Evolutionary conservation across 2,888 invertebrate species (phyloP), one percentile per base, ranked within the genome.

Genomic region (Amiota mariae): DNA sequence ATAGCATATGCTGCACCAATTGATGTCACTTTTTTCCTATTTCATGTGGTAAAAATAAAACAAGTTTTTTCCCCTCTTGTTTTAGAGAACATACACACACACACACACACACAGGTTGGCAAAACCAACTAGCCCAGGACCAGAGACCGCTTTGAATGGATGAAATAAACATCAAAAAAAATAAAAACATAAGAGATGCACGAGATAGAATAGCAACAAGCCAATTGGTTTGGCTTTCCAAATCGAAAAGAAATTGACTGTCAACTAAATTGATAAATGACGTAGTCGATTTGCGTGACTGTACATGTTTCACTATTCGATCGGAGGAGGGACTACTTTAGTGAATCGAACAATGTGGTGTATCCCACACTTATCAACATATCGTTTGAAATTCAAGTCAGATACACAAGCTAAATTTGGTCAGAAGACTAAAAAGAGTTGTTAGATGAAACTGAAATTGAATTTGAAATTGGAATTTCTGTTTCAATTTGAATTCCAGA

Each of bases 191-290:
- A 54, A 54, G n/a, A 54, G 13, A 10, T n/a, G 54, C 12, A 54
- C 0, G 15, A 48, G 36, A 24, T 13, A 47, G 47, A 49, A 48
- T 49, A 63, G 70, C 74, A 76, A 79, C 84, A 80, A 78, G 76
- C 76, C 80, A 79, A 80, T 79, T 84, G 78, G 77, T 80, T 78
- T 81, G 77, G 75, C 76, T 78, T 78, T 72, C 77, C 73, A 75
- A 80, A 79, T 83, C 79, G 87, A 82, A 87, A 85, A 82, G 87
- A 87, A 87, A 86, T 87, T 80, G 87, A 84, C 83, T 87, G 87
- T 85, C 87, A 85, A 82, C 80, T 81, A 82, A 85, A 85, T 87
- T 87, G 86, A 87, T 87, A 83, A 82, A 86, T 82, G 86, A 81
- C 84, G 78, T 79, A 85, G 80, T 73, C 12, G 66, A 76, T 72